Evolutionary conservation across 1,140 invertebrate genomes (phyloP).

Genomic region (Antheraea pernyi): DNA sequence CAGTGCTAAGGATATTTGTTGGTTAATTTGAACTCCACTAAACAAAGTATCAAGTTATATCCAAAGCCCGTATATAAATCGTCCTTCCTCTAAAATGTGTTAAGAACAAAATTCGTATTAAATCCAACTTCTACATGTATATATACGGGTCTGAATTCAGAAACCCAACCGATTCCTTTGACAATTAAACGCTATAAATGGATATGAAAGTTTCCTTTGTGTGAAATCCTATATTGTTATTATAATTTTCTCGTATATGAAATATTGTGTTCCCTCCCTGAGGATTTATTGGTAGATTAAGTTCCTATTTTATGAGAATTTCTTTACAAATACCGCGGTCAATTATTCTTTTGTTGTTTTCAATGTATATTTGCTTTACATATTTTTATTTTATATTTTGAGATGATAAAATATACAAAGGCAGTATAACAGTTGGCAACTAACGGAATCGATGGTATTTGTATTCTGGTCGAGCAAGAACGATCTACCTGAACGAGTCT

Average conservation of each 20-base stretch:
- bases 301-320: constrained; percentile 3
- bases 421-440: no score
- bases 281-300: constrained; percentile 13
- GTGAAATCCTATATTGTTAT: constrained; percentile 11
- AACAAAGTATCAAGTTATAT: no score
- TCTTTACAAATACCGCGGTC: neutral
- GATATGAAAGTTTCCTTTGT: constrained; percentile 12
- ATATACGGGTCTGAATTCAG: neutral
- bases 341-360: neutral
- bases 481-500: no score
- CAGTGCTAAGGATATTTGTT: no score
- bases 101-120: neutral
- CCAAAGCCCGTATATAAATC: no score
- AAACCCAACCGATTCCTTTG: constrained; percentile 14
- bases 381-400: neutral
- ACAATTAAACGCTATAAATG: constrained; percentile 15
- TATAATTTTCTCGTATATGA: constrained; percentile 14
- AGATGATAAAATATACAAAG: no score
- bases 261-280: constrained; percentile 8
- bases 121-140: neutral
- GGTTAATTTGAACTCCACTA: no score
- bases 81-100: neutral
- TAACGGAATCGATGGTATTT: no score
- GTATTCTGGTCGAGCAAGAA: no score
- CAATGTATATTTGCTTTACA: neutral